phyloP scores from a whole-genome alignment of 2,113 vertebrate species.

The Tichodroma muraria region DNA sequence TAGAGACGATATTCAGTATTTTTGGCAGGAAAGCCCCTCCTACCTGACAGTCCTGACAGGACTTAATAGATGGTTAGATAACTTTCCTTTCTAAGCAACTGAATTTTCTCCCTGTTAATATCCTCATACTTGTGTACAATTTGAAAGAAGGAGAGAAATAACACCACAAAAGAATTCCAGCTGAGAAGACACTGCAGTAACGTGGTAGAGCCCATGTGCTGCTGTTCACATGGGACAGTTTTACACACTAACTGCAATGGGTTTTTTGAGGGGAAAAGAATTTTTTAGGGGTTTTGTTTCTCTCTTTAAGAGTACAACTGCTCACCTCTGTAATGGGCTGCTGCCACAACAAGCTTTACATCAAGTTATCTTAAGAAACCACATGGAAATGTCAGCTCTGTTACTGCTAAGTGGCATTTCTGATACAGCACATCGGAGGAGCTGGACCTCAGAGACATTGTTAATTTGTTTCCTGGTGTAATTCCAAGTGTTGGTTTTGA shows the following conservation, averaged over 20 bases:
- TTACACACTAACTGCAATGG: not conserved
- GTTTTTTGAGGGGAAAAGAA: accelerated
- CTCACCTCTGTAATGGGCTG: not conserved
- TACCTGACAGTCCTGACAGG: not conserved
- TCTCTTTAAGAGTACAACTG: not conserved
- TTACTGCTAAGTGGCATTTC: not conserved
- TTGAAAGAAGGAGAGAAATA: not conserved
- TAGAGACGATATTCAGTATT: not conserved
- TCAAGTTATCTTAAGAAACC: not conserved
- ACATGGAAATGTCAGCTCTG: not conserved
- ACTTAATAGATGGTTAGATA: not conserved
- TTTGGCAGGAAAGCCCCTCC: not conserved
- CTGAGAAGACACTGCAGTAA: not conserved
- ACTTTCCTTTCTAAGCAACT: not conserved
- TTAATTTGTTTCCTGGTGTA: conserved; percentile 17
- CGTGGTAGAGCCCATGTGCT: accelerated
- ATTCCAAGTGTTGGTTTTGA: conserved; percentile 7
- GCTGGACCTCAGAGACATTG: not conserved
- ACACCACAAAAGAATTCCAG: not conserved
- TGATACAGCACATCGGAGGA: not conserved
- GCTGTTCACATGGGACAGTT: not conserved
- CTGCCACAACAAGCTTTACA: not conserved
- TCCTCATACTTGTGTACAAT: not conserved
- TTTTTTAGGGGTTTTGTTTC: not conserved
- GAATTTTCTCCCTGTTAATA: not conserved